A percentile compares a stretch with the other conserved stretches of the same genome.
phyloP scores from a whole-genome alignment of 1,140 invertebrate species.

The Aradophagus sp. region DNA sequence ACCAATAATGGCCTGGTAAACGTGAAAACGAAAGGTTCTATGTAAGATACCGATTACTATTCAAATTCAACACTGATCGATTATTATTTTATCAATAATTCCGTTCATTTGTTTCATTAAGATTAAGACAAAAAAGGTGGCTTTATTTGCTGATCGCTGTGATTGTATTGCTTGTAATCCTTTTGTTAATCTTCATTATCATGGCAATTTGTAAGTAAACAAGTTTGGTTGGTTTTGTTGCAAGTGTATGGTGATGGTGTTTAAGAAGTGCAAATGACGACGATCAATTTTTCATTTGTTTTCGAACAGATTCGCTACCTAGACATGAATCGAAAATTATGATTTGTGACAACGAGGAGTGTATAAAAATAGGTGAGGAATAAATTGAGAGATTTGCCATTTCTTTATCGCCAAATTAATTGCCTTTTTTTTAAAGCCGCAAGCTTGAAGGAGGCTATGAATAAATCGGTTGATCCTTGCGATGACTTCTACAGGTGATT shows the following conservation, averaged over 20 bases:
- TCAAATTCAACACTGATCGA: neutral
- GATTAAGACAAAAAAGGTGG: conserved; percentile 46
- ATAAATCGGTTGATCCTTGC: conserved; percentile 70
- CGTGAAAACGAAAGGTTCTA: conserved; percentile 64
- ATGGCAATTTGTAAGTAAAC: conserved; percentile 33
- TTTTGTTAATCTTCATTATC: conserved; percentile 39
- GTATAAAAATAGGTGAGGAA: conserved; percentile 67
- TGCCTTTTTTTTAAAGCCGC: conserved; percentile 64
- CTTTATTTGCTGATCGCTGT: conserved; percentile 42
- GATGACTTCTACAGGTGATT: conserved; percentile 72
- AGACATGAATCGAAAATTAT: too few species aligned
- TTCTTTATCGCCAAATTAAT: too few species aligned
- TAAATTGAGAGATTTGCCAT: neutral
- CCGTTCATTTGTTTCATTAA: conserved; percentile 20
- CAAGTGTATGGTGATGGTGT: neutral
- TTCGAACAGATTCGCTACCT: too few species aligned
- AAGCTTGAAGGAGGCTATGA: conserved; percentile 73
- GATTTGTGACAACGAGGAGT: conserved; percentile 67
- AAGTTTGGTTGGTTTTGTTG: too few species aligned
- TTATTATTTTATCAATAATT: conserved; percentile 12
- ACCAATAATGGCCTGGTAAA: conserved; percentile 64
- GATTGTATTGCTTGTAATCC: conserved; percentile 38
- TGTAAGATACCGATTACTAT: conserved; percentile 56
- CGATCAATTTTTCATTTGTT: too few species aligned
- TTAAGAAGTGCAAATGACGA: too few species aligned